Conservation (phyloP, 2,888 invertebrate species). For the Drosophila robusta region DNA sequence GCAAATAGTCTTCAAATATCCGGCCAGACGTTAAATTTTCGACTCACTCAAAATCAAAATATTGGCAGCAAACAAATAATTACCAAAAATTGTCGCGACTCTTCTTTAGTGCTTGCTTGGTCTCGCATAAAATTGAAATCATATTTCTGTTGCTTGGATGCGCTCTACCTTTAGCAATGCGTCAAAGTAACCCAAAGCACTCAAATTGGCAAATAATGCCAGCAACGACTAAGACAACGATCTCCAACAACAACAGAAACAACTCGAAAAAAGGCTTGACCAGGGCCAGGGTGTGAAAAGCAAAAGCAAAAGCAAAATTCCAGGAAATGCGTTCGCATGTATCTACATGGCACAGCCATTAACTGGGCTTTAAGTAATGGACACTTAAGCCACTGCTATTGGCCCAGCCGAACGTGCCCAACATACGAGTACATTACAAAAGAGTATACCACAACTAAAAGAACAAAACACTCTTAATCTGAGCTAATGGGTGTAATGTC, state of each 20-base stretch:
- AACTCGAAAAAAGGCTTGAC: constrained; percentile 59
- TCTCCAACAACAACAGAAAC: constrained; percentile 18
- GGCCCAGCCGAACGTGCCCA: constrained; percentile 3
- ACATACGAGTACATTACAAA: constrained; percentile 1
- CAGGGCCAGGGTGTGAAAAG: constrained; percentile 65
- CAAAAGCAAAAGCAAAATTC: constrained; percentile 48
- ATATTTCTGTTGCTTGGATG: constrained; percentile 34
- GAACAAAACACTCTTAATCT: neutral
- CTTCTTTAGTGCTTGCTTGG: constrained; percentile 14
- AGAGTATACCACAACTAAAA: neutral
- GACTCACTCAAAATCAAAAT: constrained; percentile 64
- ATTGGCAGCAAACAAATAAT: constrained; percentile 73
- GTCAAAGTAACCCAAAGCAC: constrained; percentile 73
- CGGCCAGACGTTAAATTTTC: constrained; percentile 53
- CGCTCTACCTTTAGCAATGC: constrained; percentile 50
- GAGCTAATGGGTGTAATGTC: constrained; percentile 12
- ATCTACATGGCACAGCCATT: constrained; percentile 57
- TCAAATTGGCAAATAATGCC: constrained; percentile 66
- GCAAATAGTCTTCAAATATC: constrained; percentile 78
- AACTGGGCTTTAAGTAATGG: constrained; percentile 60
- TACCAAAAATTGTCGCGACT: constrained; percentile 50
- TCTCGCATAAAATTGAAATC: constrained; percentile 56
- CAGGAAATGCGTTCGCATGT: constrained; percentile 58
- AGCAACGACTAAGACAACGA: constrained; percentile 32
- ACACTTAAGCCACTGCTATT: constrained; percentile 41